phyloP scores from a whole-genome alignment of 2,888 invertebrate species.

The Hemaris fuciformis region DNA sequence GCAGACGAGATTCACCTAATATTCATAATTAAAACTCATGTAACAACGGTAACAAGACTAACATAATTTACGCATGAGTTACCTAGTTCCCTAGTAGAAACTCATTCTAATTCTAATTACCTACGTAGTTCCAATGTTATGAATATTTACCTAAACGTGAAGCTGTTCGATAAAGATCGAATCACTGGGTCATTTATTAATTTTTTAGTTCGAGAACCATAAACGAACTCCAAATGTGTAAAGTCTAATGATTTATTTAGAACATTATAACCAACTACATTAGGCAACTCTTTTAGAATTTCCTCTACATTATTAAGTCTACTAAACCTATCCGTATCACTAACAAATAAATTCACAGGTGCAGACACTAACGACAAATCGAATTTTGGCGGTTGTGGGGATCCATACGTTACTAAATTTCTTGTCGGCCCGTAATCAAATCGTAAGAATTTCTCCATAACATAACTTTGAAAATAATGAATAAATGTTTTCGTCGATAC shows the following conservation, averaged over 20 bases:
- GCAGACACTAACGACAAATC: constrained; percentile 51
- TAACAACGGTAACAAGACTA: not conserved
- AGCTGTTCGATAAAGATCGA: constrained; percentile 34
- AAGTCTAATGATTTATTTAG: constrained; percentile 57
- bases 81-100: not conserved
- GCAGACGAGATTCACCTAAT: constrained; percentile 8
- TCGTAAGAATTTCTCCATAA: constrained; percentile 56
- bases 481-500: constrained; percentile 57
- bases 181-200: constrained; percentile 55
- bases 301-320: constrained; percentile 45
- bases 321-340: constrained; percentile 66
- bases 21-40: not conserved
- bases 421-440: constrained; percentile 51
- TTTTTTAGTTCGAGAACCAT: constrained; percentile 54
- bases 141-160: too few relatives aligned
- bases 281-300: constrained; percentile 47
- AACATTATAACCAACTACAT: constrained; percentile 41
- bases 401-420: constrained; percentile 48
- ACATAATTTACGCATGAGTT: not conserved
- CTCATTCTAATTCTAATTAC: not conserved
- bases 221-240: constrained; percentile 67
- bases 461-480: constrained; percentile 63
- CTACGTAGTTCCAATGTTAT: not conserved
- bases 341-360: constrained; percentile 55
- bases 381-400: constrained; percentile 50